Evolutionary conservation across 2,888 invertebrate species (phyloP), one percentile per base, ranked within the genome.

Genomic region (Lithophane leautieri): DNA sequence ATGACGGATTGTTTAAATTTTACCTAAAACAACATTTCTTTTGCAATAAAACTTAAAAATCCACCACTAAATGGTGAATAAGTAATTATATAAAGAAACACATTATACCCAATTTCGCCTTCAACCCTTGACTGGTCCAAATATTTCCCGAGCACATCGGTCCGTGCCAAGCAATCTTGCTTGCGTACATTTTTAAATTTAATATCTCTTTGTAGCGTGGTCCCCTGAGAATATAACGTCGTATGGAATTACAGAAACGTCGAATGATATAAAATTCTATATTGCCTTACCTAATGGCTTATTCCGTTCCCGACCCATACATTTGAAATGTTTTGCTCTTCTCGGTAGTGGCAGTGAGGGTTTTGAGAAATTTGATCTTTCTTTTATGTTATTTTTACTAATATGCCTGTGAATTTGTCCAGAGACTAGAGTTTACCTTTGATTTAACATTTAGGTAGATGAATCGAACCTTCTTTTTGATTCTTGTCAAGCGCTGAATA

Each of bases 151-250:
- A 75, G 80, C 66, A 76, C 61, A 76, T 62, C 70, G 70, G 70
- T 74, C 52, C 40, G 50, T 84, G 81, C 82, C 79, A 74, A 88
- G 89, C 91, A 92, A 93, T 92, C 91, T 91, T 90, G 75, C 82
- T 68, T 79, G 88, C 90, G 90, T 94, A 93, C 93, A 95, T 95
- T 94, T 95, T 95, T 94, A 94, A 95, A 94, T 94, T 94, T 95
- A 94, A 95, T 94, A 94, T 93, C 93, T 91, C 93, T 93, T 92
- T 93, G 94, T 92, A 90, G 89, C 89, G 89, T 47, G 76, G 81
- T 92, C 92, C 90, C 92, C 81, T 73, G 91, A 82, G 94, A 90
- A 89, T 87, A 89, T 91, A 91, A 91, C 90, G 90, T 89, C 89
- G 88, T 88, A 85, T 81, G 82, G 92, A 93, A 93, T 93, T 93